Evolutionary conservation across 1,140 invertebrate species (phyloP).

Genomic region (Thaumetopoea pityocampa): DNA sequence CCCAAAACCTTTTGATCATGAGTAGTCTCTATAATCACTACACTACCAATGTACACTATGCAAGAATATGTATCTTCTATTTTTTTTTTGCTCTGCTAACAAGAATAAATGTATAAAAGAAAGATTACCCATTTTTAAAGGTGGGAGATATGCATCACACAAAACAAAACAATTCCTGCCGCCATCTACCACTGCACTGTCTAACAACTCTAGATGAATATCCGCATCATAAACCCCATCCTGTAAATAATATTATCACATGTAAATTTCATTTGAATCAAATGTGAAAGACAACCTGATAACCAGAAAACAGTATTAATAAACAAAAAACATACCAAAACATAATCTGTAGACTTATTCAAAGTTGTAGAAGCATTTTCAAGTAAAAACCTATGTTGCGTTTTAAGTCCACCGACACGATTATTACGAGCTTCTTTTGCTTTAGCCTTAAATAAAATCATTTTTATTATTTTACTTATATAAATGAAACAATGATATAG

Average conservation of each 20-base stretch:
- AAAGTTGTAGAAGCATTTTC: slow-evolving; percentile 79
- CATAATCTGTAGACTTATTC: slow-evolving; percentile 73
- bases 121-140: slow-evolving; percentile 62
- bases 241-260: slow-evolving; percentile 32
- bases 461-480: slow-evolving; percentile 6
- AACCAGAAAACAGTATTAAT: background rate
- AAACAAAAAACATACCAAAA: slow-evolving; percentile 75
- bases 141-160: slow-evolving; percentile 58
- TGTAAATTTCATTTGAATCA: background rate
- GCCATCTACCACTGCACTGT: slow-evolving; percentile 68
- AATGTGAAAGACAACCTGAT: too few species aligned
- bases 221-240: slow-evolving; percentile 80
- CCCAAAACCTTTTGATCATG: too few species aligned
- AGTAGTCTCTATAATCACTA: too few species aligned
- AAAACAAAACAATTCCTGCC: slow-evolving; percentile 57
- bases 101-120: slow-evolving; percentile 10
- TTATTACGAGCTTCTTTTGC: slow-evolving; percentile 72
- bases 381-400: slow-evolving; percentile 79
- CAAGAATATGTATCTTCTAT: too few species aligned
- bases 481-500: slow-evolving; percentile 23
- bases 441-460: slow-evolving; percentile 59
- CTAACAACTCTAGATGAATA: slow-evolving; percentile 77
- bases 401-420: slow-evolving; percentile 70
- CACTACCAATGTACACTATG: too few species aligned
- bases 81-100: too few species aligned